These are phyloP conservation scores for Lasioglossum leucozonium DNA, from an alignment of 2,888 invertebrate species.

Conservation along the genomic window DNA sequence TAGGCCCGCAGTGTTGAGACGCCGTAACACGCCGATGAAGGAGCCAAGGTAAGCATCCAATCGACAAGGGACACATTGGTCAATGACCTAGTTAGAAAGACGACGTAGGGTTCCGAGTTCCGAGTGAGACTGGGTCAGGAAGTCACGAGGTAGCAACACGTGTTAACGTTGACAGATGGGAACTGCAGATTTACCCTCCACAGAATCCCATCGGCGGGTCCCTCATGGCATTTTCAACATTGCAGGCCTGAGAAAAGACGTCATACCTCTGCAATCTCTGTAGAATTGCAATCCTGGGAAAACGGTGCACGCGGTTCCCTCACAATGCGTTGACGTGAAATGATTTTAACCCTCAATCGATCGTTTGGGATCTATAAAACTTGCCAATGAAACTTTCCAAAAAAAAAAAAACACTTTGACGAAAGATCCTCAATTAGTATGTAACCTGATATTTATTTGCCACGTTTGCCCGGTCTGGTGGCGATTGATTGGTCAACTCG, in stretches of 20 bases:
- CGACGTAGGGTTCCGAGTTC: background rate
- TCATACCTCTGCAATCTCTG: background rate
- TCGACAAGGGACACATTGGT: background rate
- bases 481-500: too few relatives aligned
- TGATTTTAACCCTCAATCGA: background rate
- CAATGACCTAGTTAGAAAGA: background rate
- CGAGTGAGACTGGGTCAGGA: conserved; percentile 1
- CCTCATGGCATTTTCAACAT: background rate
- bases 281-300: background rate
- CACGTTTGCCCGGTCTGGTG: too few relatives aligned
- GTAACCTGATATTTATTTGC: too few relatives aligned
- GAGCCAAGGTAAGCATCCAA: background rate
- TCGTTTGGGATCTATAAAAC: background rate
- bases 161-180: conserved; percentile 21
- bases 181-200: background rate
- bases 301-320: background rate
- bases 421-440: too few relatives aligned
- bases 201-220: background rate
- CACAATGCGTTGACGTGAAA: background rate
- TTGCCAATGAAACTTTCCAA: background rate
- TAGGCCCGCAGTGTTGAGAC: background rate
- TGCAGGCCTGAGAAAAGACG: background rate
- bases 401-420: background rate
- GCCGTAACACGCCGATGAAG: background rate
- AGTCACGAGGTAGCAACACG: conserved; percentile 6